These are phyloP conservation scores for Tachina lurida DNA, from an alignment of 2,888 invertebrate species.

Conservation along the genomic window DNA sequence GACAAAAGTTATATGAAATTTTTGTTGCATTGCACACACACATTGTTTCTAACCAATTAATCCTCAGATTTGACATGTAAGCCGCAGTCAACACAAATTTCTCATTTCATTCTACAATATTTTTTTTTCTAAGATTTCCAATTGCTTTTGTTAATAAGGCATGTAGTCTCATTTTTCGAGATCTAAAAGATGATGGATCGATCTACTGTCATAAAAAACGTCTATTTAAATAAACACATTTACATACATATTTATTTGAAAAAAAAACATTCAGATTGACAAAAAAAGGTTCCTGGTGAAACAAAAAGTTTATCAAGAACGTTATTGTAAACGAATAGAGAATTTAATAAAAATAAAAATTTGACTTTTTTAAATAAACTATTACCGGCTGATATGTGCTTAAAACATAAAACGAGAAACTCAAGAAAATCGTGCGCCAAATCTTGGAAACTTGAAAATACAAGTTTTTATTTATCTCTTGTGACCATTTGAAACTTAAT, in stretches of 20 bases:
- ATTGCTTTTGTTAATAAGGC: background rate
- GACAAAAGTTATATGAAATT: slow-evolving; percentile 27
- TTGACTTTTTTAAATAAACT: too few relatives aligned
- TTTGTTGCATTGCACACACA: slow-evolving; percentile 31
- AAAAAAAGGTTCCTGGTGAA: background rate
- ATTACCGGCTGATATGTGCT: too few relatives aligned
- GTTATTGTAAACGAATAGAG: too few relatives aligned
- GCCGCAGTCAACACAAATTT: slow-evolving; percentile 58
- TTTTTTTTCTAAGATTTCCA: background rate
- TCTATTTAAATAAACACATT: slow-evolving; percentile 22
- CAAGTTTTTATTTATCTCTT: slow-evolving; percentile 53
- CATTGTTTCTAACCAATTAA: slow-evolving; percentile 65
- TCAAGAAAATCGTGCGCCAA: too few relatives aligned
- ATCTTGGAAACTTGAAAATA: background rate
- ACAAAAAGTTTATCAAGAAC: background rate
- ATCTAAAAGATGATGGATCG: slow-evolving; percentile 60
- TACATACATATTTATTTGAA: slow-evolving; percentile 28
- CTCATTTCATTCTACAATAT: background rate
- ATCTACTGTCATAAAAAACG: slow-evolving; percentile 59
- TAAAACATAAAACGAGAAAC: too few relatives aligned
- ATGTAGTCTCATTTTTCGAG: slow-evolving; percentile 23
- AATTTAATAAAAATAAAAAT: too few relatives aligned
- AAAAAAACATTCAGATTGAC: slow-evolving; percentile 2
- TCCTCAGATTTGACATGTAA: slow-evolving; percentile 69
- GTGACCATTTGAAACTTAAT: slow-evolving; percentile 61